These are phyloP conservation scores for Periplaneta americana DNA, from an alignment of 1,140 invertebrate genomes.

Conservation along the genomic window DNA sequence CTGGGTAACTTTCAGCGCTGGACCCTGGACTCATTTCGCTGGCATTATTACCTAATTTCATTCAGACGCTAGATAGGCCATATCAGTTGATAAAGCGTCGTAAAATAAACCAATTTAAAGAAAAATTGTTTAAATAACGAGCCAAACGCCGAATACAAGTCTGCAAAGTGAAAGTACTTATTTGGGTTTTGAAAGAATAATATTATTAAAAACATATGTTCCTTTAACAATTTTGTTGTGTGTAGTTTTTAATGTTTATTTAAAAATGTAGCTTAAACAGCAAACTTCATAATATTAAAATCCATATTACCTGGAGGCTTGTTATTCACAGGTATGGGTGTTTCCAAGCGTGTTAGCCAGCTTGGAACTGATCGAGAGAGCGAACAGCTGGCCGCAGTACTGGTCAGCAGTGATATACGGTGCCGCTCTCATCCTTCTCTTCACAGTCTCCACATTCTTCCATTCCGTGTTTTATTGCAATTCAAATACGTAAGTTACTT, in stretches of 20 bases:
- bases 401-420: constrained; percentile 82
- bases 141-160: no score
- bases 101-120: no score
- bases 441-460: constrained; percentile 86
- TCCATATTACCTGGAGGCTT: not conserved
- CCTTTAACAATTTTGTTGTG: no score
- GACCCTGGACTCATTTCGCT: no score
- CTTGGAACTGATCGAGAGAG: constrained; percentile 65
- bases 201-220: no score
- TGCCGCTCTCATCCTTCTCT: constrained; percentile 74
- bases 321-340: constrained; percentile 59
- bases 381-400: constrained; percentile 64
- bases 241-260: not conserved
- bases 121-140: no score
- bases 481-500: constrained; percentile 60
- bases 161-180: no score
- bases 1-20: no score
- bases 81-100: no score
- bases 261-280: not conserved
- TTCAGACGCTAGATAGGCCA: no score
- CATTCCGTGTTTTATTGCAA: constrained; percentile 79
- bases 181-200: no score
- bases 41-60: no score
- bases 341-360: constrained; percentile 72
- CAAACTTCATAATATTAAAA: not conserved